Base-by-base conservation (phyloP, 2,797 vertebrate species). In the Neopelma chrysocephalum region DNA sequence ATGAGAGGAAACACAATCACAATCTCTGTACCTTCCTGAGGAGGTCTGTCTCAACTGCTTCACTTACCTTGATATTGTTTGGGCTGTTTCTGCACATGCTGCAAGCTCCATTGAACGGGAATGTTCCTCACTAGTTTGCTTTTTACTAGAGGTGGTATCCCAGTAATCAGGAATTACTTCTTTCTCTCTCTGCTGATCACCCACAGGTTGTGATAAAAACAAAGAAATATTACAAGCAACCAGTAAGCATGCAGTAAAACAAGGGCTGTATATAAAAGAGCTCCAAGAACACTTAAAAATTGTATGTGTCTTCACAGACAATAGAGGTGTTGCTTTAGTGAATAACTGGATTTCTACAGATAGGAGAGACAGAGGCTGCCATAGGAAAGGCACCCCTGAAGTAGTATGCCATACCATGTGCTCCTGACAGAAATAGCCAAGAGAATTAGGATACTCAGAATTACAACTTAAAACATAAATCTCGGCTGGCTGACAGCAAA, bases 191-290 rank as follows among this genome's bases (percentile, higher is more conserved):
- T 90, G 82, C 71, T 94, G 72, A 51, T 72, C 77, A 96, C 25
- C 20, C 45, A 82, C 22, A 84, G 54, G 64, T 97, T 98, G 64
- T 76, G 64, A 89, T 22, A 6, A 62, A 64, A 32, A 95, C 86
- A 80, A 73, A 72, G 15, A 83, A 95, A 8, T n/a, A 75, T 32
- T 56, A 61, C 43, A 88, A 75, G n/a, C 16, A 68, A 71, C 6
- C 31, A 12, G 17, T 34, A 83, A 19, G 10, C 23, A 91, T 3
- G 6, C 45, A 70, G n/a, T 56, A 68, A 87, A 95, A 66, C 6
- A 66, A 84, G n/a, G 12, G 11, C 6, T 62, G 11, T 45, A 29
- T 3, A 40, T 10, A 6, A 11, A 75, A 83, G 10, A 75, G 12
- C 15, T 89, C 34, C 18, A 71, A 73, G 29, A 56, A 80, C 9